phyloP scores from a whole-genome alignment of 2,888 invertebrate species.

The Coelogynopora nodosa region DNA sequence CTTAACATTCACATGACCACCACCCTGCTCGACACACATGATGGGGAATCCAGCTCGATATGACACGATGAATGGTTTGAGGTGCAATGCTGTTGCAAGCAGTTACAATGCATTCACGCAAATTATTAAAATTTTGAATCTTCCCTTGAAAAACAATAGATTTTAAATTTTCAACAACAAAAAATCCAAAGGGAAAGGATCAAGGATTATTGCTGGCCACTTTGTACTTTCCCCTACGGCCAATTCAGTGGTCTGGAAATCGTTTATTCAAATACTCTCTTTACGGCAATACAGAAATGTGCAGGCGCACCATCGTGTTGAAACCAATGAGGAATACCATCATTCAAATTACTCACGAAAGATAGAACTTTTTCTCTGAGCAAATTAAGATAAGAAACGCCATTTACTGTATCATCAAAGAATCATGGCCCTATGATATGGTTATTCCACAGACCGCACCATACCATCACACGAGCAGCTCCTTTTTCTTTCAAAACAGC shows the following conservation, averaged over 20 bases:
- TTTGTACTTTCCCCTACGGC: neutral
- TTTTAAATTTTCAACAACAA: neutral
- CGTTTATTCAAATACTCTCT: neutral
- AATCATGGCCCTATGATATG: neutral
- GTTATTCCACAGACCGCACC: neutral
- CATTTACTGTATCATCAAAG: slow-evolving; percentile 1
- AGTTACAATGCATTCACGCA: neutral
- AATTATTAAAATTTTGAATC: neutral
- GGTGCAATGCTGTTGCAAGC: neutral
- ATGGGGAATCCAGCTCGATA: too few species aligned
- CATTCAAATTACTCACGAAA: neutral
- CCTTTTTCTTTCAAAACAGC: neutral
- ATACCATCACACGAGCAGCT: neutral
- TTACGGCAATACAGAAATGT: neutral
- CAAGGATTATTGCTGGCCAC: neutral
- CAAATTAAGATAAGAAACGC: too few species aligned
- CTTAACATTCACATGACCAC: neutral
- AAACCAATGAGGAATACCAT: neutral
- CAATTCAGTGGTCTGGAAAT: slow-evolving; percentile 8
- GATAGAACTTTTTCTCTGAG: neutral
- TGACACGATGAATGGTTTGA: neutral
- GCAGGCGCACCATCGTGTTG: neutral
- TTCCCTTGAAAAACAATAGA: neutral
- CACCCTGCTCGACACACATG: neutral
- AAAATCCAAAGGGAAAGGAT: neutral